Conservation (phyloP, 2,888 invertebrate species). For the Drosophila trichaetosa region DNA sequence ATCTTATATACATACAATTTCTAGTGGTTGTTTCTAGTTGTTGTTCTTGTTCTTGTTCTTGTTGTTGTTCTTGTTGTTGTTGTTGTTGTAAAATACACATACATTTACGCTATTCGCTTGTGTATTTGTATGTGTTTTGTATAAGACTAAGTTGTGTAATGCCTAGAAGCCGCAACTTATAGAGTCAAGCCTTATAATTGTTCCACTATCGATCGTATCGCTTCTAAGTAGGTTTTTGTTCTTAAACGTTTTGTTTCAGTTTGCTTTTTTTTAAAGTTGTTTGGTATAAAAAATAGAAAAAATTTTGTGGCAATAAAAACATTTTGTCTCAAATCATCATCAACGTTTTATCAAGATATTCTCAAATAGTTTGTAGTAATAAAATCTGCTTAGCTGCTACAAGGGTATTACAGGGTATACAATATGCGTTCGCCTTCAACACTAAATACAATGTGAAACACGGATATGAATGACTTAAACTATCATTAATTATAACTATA, state of each 20-base stretch:
- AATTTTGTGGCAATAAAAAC: conserved; percentile 79
- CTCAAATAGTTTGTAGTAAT: conserved; percentile 61
- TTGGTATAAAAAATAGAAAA: conserved; percentile 85
- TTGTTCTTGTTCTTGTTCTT: conserved; percentile 28
- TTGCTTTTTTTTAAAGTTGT: conserved; percentile 64
- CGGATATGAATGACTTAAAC: conserved; percentile 62
- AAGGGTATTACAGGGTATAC: conserved; percentile 60
- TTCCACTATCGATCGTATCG: conserved; percentile 27
- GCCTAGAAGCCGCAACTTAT: conserved; percentile 72
- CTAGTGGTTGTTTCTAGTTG: conserved; percentile 35
- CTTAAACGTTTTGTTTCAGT: conserved; percentile 43
- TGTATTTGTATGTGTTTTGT: conserved; percentile 27
- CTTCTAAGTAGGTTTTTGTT: conserved; percentile 29
- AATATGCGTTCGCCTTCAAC: conserved; percentile 40
- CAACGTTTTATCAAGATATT: conserved; percentile 23
- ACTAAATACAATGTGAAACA: conserved; percentile 59
- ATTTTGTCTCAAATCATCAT: conserved; percentile 56
- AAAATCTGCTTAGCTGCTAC: conserved; percentile 68
- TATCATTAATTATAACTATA: conserved; percentile 36
- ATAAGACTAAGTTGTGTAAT: conserved; percentile 46
- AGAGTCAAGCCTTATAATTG: conserved; percentile 55
- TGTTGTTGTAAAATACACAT: conserved; percentile 44
- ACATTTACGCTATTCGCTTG: conserved; percentile 3
- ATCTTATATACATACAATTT: conserved; percentile 50
- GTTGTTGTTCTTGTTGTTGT: conserved; percentile 12